phyloP scores from a whole-genome alignment of 2,888 invertebrate genomes.

The Eupithecia pulchellata region DNA sequence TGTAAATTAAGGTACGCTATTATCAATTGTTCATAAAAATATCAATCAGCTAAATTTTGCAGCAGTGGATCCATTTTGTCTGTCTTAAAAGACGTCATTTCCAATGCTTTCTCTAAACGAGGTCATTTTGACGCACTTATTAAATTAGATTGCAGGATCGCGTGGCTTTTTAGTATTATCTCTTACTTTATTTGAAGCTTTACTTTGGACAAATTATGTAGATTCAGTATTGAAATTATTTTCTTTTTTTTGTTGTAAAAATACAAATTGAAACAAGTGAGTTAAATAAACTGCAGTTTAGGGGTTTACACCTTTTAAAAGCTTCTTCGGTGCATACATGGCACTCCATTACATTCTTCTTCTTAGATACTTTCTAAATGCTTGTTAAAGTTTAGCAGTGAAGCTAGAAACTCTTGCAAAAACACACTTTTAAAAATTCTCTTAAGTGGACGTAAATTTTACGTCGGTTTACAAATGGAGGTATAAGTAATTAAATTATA shows the following conservation, averaged over 20 bases:
- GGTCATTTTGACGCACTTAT: slow-evolving; percentile 52
- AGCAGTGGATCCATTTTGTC: background rate
- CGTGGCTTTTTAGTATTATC: slow-evolving; percentile 25
- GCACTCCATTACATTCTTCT: background rate
- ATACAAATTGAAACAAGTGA: background rate
- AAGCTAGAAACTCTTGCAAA: background rate
- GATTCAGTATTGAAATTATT: background rate
- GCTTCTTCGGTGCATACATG: background rate
- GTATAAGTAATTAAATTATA: background rate
- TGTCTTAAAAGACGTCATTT: slow-evolving; percentile 11
- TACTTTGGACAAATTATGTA: slow-evolving; percentile 1
- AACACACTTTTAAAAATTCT: background rate
- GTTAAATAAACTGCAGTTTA: background rate
- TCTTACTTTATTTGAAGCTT: slow-evolving; percentile 11
- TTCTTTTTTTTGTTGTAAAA: background rate
- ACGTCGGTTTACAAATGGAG: background rate
- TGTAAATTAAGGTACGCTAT: background rate
- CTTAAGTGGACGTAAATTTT: background rate
- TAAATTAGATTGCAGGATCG: slow-evolving; percentile 53
- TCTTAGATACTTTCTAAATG: background rate
- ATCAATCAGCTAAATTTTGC: background rate
- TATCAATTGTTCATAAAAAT: background rate
- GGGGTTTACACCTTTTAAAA: background rate
- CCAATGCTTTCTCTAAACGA: slow-evolving; percentile 53
- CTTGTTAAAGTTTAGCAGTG: background rate